A percentile compares a stretch with the other conserved stretches of the same genome.
phyloP scores from a whole-genome alignment of 2,797 vertebrate genomes.

The Bryconaethiops microstoma region DNA sequence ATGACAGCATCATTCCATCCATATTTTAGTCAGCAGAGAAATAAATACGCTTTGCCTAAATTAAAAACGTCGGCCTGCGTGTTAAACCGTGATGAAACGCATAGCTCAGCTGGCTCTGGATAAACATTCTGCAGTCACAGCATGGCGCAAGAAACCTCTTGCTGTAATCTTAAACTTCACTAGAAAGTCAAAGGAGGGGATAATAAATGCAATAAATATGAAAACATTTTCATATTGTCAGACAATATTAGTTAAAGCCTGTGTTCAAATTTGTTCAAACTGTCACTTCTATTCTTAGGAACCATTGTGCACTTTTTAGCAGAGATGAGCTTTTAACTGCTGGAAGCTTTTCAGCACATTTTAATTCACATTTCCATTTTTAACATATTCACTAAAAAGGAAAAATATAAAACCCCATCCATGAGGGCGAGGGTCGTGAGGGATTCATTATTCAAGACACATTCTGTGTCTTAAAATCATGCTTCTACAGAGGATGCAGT shows the following conservation, averaged over 20 bases:
- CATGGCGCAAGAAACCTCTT: neutral
- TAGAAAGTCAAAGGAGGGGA: neutral
- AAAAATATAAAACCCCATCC: conserved; percentile 4
- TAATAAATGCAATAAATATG: conserved; percentile 16
- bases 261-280: conserved; percentile 7
- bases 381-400: conserved; percentile 25
- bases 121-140: neutral
- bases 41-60: neutral
- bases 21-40: neutral
- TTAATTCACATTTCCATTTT: conserved; percentile 49
- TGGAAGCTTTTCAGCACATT: conserved; percentile 46
- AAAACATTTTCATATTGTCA: conserved; percentile 34
- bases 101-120: neutral
- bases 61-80: neutral
- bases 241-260: conserved; percentile 2
- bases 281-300: conserved; percentile 7
- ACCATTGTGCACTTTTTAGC: neutral
- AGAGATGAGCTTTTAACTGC: conserved; percentile 39
- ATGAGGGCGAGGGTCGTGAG: conserved; percentile 18
- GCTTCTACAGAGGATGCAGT: conserved; percentile 23
- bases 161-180: neutral
- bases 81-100: neutral
- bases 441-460: conserved; percentile 55
- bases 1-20: neutral
- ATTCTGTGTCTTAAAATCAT: conserved; percentile 29